phyloP scores from a whole-genome alignment of 2,113 vertebrate species.

The Corythoichthys haematopterus region DNA sequence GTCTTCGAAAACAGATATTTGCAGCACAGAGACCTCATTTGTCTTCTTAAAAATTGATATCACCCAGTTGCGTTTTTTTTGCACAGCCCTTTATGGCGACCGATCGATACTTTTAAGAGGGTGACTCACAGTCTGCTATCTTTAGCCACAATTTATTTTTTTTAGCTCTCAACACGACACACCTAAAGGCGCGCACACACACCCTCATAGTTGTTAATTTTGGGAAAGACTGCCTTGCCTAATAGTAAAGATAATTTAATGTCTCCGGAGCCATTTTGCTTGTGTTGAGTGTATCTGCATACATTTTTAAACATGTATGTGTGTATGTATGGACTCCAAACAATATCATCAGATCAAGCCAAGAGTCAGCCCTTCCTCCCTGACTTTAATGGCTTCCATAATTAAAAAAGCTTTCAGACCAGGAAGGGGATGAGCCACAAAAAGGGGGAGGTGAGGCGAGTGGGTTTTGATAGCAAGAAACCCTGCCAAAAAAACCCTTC shows the following conservation, averaged over 20 bases:
- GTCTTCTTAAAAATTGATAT: background rate
- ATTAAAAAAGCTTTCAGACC: conserved; percentile 7
- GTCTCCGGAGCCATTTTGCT: background rate
- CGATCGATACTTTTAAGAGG: conserved; percentile 49
- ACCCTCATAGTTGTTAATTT: background rate
- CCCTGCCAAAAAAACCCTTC: background rate
- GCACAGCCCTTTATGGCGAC: conserved; percentile 51
- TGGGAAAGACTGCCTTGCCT: background rate
- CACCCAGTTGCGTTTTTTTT: background rate
- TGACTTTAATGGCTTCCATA: conserved; percentile 1
- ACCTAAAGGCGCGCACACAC: background rate
- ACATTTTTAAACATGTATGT: background rate
- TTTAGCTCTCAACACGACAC: background rate
- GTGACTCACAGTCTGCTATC: conserved; percentile 38
- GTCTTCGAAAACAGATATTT: background rate
- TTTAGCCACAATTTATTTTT: background rate
- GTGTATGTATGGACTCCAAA: background rate
- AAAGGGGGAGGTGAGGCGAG: background rate
- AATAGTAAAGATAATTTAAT: background rate
- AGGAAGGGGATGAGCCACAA: background rate
- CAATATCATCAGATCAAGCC: background rate
- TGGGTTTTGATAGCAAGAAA: background rate
- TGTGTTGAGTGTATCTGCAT: background rate
- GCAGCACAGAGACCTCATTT: background rate
- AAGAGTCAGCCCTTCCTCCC: background rate